A percentile compares a stretch with the other conserved stretches of the same genome.
Conservation (phyloP, 2,888 invertebrate species). For the Heliconius ethilla region DNA sequence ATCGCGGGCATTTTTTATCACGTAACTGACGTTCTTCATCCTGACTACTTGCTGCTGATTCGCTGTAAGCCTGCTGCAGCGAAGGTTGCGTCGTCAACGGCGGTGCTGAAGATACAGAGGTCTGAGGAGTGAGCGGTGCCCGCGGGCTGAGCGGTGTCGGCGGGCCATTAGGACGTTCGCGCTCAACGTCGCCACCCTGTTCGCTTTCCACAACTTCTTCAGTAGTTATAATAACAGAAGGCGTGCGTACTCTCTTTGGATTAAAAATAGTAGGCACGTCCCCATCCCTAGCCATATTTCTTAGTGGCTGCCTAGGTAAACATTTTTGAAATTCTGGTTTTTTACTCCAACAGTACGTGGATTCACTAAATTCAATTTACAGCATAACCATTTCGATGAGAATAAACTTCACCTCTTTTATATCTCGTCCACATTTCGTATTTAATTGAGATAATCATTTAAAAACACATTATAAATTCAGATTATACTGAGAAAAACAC, state of each 20-base stretch:
- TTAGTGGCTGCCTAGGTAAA: slow-evolving; percentile 46
- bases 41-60: slow-evolving; percentile 83
- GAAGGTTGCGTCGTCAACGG: slow-evolving; percentile 76
- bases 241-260: slow-evolving; percentile 86
- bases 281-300: slow-evolving; percentile 85
- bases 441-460: slow-evolving; percentile 31
- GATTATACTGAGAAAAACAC: slow-evolving; percentile 37
- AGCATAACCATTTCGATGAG: slow-evolving; percentile 39
- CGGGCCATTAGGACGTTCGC: slow-evolving; percentile 75
- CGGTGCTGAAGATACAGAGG: slow-evolving; percentile 76
- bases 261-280: slow-evolving; percentile 92
- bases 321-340: slow-evolving; percentile 48
- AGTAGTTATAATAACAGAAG: slow-evolving; percentile 86
- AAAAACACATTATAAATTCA: slow-evolving; percentile 34
- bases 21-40: slow-evolving; percentile 81
- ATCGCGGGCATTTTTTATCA: slow-evolving; percentile 84
- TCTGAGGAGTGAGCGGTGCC: slow-evolving; percentile 74
- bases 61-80: slow-evolving; percentile 75
- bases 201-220: slow-evolving; percentile 80
- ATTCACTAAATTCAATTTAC: slow-evolving; percentile 48
- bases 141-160: slow-evolving; percentile 74
- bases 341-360: slow-evolving; percentile 41
- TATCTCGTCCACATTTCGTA: slow-evolving; percentile 41
- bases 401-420: slow-evolving; percentile 38
- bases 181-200: slow-evolving; percentile 62